phyloP scores from a whole-genome alignment of 2,113 vertebrate species.

The Corythornis vintsioides region DNA sequence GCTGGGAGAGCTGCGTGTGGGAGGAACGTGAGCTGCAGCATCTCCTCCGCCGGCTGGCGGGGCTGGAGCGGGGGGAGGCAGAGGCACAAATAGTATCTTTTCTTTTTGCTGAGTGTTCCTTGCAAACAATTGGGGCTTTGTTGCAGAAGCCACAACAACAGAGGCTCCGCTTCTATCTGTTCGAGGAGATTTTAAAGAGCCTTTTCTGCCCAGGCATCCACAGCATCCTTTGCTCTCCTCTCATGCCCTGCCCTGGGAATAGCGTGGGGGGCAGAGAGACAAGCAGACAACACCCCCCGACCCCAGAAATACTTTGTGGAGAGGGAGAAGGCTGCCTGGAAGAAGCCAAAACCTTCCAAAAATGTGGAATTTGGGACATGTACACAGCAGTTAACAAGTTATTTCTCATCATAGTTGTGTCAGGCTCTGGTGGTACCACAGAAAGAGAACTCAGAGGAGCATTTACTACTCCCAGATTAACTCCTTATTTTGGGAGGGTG shows the following conservation, averaged over 20 bases:
- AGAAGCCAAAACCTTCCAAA: not conserved
- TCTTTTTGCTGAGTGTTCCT: not conserved
- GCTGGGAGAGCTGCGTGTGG: not conserved
- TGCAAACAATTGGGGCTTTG: slow-evolving; percentile 40
- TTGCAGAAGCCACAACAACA: slow-evolving; percentile 40
- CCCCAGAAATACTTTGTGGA: not conserved
- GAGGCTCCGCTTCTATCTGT: not conserved
- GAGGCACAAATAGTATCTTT: not conserved
- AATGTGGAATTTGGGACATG: not conserved
- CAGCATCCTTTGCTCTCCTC: not conserved
- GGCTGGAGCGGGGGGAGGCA: not conserved
- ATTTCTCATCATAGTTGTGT: not conserved
- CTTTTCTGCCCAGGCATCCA: not conserved
- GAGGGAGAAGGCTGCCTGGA: not conserved
- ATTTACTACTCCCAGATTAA: not conserved
- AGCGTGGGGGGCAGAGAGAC: not conserved
- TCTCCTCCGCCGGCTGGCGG: not conserved
- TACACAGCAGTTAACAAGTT: not conserved
- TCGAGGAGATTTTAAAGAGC: not conserved
- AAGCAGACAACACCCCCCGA: not conserved
- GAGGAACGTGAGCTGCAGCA: slow-evolving; percentile 14
- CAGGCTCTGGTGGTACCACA: rapidly evolving
- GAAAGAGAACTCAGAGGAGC: not conserved
- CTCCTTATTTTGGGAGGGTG: not conserved
- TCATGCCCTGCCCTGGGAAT: rapidly evolving